Evolutionary conservation across 1,140 invertebrate species (phyloP).

Genomic region (Acromyrmex echinatior): DNA sequence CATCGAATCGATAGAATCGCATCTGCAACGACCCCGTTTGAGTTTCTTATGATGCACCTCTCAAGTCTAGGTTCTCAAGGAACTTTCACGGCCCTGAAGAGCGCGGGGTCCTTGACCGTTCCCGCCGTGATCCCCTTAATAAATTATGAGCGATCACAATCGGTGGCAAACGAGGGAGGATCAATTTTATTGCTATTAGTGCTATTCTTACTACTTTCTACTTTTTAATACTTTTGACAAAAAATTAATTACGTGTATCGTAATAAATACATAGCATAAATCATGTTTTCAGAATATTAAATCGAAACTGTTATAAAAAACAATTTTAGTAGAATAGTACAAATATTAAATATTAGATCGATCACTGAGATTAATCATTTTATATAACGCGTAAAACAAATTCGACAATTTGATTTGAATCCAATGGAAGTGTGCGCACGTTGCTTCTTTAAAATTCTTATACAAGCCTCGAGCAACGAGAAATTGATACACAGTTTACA

Average conservation of each 20-base stretch:
- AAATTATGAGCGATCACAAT: constrained; percentile 60
- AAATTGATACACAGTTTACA: constrained; percentile 42
- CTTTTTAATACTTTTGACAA: not conserved
- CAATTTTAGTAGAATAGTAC: not conserved
- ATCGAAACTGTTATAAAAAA: not conserved
- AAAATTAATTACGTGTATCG: not conserved
- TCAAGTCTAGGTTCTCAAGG: constrained; percentile 63
- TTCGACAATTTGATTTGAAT: not conserved
- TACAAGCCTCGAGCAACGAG: not conserved
- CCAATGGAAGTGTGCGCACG: not conserved
- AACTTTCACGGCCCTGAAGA: constrained; percentile 75
- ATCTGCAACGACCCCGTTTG: constrained; percentile 62
- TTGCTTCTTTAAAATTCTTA: not conserved
- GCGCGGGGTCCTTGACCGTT: constrained; percentile 72
- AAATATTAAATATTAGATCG: not conserved
- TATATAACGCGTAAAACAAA: not conserved
- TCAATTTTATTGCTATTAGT: constrained; percentile 10
- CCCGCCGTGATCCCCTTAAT: constrained; percentile 71
- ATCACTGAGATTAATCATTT: not conserved
- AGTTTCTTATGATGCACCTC: constrained; percentile 73
- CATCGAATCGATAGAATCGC: constrained; percentile 39
- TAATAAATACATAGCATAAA: not conserved
- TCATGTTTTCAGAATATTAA: not conserved
- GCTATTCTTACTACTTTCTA: constrained; percentile 19
- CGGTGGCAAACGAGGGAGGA: constrained; percentile 31